Conservation (phyloP, 2,888 invertebrate species). For the Miltochrista miniata region DNA sequence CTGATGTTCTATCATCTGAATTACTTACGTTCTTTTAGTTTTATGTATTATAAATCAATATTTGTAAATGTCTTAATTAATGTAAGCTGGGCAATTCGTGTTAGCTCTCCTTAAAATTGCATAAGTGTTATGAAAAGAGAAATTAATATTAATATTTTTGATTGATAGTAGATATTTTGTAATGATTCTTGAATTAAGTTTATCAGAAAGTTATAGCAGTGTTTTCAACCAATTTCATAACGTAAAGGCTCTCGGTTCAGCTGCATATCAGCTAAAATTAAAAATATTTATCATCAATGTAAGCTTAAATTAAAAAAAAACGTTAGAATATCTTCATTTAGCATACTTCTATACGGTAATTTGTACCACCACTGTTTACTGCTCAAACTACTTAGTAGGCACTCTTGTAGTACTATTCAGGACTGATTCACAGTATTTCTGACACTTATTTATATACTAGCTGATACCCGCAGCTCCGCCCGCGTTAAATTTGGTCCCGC, state of each 20-base stretch:
- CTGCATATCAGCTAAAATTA: too few species aligned
- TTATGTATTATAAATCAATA: conserved; percentile 5
- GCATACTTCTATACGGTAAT: too few species aligned
- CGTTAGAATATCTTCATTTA: too few species aligned
- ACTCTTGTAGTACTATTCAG: neutral
- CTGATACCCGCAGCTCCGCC: too few species aligned
- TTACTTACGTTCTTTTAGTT: neutral
- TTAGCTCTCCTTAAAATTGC: neutral
- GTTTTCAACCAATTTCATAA: too few species aligned
- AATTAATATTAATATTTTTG: neutral
- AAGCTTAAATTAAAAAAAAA: too few species aligned
- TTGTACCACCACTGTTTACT: too few species aligned
- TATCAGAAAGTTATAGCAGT: neutral
- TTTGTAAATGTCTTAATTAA: conserved; percentile 7
- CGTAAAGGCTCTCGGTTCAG: too few species aligned
- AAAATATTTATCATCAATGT: too few species aligned
- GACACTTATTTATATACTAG: too few species aligned
- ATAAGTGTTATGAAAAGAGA: neutral
- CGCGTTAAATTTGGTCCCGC: too few species aligned
- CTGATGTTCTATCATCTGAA: conserved; percentile 7
- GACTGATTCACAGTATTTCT: neutral
- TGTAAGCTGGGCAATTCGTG: neutral
- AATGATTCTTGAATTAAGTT: neutral
- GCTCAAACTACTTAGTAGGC: too few species aligned
- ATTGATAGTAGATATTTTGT: neutral